Evolutionary conservation across 2,888 invertebrate genomes (phyloP), one percentile per base, ranked within the genome.

Genomic region (Heteropelma amictum): DNA sequence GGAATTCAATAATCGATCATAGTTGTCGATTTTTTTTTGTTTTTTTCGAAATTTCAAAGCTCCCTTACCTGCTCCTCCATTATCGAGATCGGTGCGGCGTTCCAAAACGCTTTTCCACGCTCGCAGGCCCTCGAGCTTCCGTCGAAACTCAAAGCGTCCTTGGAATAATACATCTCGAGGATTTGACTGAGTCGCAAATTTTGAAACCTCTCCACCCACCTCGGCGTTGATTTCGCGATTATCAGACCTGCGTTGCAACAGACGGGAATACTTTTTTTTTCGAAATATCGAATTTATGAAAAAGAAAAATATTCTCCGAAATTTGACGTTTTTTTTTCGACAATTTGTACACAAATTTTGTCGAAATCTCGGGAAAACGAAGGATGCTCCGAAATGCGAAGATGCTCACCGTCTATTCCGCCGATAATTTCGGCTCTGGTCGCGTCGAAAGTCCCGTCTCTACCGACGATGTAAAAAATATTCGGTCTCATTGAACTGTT

Each of bases 381-480:
- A n/a, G n/a, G n/a, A n/a, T n/a, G n/a, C n/a, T n/a, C n/a, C n/a
- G n/a, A n/a, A n/a, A n/a, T n/a, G 33, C 19, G n/a, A 8, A 3
- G 2, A 30, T 14, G 10, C 5, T 81, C 89, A 92, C 94, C 94
- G 84, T 94, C 94, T 51, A 94, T 90, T 30, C 93, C 93, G 35
- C 92, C 94, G 35, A 94, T 85, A 63, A 94, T 91, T 87, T 94
- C 94, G 19, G 94, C 92, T 81, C 93, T 92, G 4, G 94, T 94
- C 79, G 93, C 90, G 78, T 94, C 93, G 91, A 93, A 93, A 77
- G 91, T 90, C 0, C 89, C 84, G 10, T 90, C 89, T 68, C 88
- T 88, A 5, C 91, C 90, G 19, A 91, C 86, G 40, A 93, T 83
- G 84, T 93, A 93, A 80, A 91, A 91, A 67, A 90, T 85, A 58